These are phyloP conservation scores for Lobophora halterata DNA, from an alignment of 2,888 invertebrate species.

Conservation along the genomic window DNA sequence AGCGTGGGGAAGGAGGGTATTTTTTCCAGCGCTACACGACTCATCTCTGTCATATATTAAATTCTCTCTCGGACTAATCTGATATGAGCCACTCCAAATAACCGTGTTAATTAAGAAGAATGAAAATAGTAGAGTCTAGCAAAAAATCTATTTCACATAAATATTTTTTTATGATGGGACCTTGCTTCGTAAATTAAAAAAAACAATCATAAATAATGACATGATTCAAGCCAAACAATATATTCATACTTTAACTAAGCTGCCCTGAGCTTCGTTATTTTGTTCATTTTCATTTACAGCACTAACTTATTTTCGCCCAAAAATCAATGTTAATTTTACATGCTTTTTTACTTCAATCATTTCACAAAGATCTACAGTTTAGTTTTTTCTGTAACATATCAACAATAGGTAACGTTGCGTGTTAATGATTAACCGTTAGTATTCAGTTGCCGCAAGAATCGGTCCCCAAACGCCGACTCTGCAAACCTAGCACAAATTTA, in stretches of 20 bases:
- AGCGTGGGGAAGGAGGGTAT: no score
- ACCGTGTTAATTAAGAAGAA: constrained; percentile 46
- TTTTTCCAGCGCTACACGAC: constrained; percentile 1
- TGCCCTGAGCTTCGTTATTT: no score
- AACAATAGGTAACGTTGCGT: neutral
- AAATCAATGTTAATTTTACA: no score
- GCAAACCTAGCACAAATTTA: constrained; percentile 69
- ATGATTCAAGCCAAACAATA: no score
- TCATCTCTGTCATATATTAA: constrained; percentile 20
- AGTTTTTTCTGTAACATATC: no score
- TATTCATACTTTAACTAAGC: no score
- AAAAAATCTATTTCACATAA: constrained; percentile 20
- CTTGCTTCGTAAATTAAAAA: neutral
- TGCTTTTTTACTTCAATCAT: no score
- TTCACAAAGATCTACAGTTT: no score
- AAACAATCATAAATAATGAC: no score
- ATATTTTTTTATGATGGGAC: constrained; percentile 12
- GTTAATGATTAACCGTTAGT: constrained; percentile 55
- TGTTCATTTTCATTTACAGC: no score
- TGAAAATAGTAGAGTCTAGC: constrained; percentile 19
- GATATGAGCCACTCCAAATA: constrained; percentile 32
- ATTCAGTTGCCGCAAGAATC: constrained; percentile 56
- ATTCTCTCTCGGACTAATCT: constrained; percentile 33
- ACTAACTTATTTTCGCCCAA: no score
- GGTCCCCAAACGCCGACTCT: constrained; percentile 64